Percentiles rank a stretch among this genome's conserved stretches.
Conservation (phyloP, 2,113 vertebrate genomes). For the Lynx canadensis region DNA sequence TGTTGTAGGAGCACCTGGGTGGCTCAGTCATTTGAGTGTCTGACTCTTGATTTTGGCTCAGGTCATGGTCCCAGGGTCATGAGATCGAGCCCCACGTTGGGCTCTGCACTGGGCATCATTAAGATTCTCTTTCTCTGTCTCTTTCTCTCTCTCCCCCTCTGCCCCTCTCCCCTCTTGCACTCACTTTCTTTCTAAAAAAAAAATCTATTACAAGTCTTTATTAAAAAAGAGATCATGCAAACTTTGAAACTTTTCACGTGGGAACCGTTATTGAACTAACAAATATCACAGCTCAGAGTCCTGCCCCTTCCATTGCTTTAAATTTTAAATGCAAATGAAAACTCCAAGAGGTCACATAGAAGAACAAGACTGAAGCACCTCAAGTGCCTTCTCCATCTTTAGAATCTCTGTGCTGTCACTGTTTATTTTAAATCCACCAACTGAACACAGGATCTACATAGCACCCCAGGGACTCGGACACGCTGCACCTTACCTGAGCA, state of each 20-base stretch:
- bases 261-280: not conserved
- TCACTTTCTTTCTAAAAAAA: too few species aligned
- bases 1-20: not conserved
- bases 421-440: not conserved
- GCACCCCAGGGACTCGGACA: not conserved
- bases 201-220: too few species aligned
- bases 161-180: too few species aligned
- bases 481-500: not conserved
- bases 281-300: not conserved
- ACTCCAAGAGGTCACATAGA: not conserved
- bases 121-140: too few species aligned
- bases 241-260: not conserved
- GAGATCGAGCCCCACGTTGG: too few species aligned
- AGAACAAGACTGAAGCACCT: not conserved
- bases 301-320: not conserved
- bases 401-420: not conserved
- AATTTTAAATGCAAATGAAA: constrained; percentile 18
- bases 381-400: not conserved
- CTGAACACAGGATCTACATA: not conserved
- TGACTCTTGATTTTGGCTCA: too few species aligned
- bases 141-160: too few species aligned
- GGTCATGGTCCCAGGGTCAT: too few species aligned
- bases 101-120: too few species aligned
- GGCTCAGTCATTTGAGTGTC: too few species aligned
- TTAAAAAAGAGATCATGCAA: not conserved